Base-by-base conservation (phyloP, 2,888 invertebrate species). In the Noctua janthe region DNA sequence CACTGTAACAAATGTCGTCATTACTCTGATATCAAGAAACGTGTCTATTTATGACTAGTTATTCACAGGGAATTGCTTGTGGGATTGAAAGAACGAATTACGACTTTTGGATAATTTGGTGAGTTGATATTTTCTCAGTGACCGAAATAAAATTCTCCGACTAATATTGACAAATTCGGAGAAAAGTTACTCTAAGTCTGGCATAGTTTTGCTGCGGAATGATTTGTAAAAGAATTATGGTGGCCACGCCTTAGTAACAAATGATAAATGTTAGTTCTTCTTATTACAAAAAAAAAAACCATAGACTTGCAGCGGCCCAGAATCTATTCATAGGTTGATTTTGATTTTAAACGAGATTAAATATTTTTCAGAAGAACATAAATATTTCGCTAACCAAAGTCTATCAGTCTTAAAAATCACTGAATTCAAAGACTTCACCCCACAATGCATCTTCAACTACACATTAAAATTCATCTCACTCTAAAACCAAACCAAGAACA, bases 1-100 rank as follows among this genome's bases (percentile, higher is more conserved):
- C 83, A 71, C 67, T 69, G 79, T 90, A 72, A 88, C 80, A 85
- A 90, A 89, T 90, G 90, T 64, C 74, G 69, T 69, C 82, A 82
- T 89, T 83, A 81, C 73, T 87, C 78, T 80, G 74, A 74, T 81
- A 82, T 73, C 80, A 71, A 56, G 82, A 81, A 80, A 85, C n/a
- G 76, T 80, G 71, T 56, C 56, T 75, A 47, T 70, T 29, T 4
- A 51, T 5, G 49, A 87, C 86, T 81, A 70, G 73, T 39, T 23
- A 8, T 0, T 13, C 35, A n/a, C 15, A 1, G 20, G 76, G 29
- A 5, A 1, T 8, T 76, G 54, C 72, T 66, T 72, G 77, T 29
- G 15, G 49, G 2, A 29, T 20, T 70, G 4, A 35, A 76, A 17
- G 11, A 13, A 13, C 11, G 7, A 67, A 43, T 11, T 13, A n/a